Evolutionary conservation across 2,113 vertebrate species (phyloP), one percentile per base, ranked within the genome.

Genomic region (Scophthalmus maximus): DNA sequence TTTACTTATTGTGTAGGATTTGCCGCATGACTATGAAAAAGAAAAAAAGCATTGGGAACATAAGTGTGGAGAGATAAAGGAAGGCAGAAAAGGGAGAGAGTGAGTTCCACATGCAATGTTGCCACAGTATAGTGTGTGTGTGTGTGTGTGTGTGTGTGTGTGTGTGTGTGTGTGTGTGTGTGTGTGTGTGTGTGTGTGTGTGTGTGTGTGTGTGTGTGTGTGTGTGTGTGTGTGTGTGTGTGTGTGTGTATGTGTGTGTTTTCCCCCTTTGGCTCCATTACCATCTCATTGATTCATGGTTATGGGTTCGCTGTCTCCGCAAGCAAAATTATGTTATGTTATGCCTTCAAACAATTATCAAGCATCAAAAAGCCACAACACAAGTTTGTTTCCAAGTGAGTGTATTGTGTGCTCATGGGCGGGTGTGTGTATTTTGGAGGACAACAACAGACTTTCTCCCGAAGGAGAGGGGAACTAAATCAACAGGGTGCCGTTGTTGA

Each of bases 311-410:
- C 85, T 85, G 88, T 83, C 87, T 88, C 52, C 34, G 69, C 73
- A 64, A 71, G 84, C 84, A 81, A 67, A 90, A 87, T 79, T 67
- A 87, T 89, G 82, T 86, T 82, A n/a, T n/a, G n/a, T n/a, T n/a
- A n/a, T 79, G 77, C 58, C 81, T 87, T 69, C 86, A 88, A 90
- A 89, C 87, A 90, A 90, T 91, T 90, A 89, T 81, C 83, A 79
- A 83, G 81, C 89, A 85, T 69, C 86, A 86, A 82, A n/a, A 85
- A 65, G 81, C 83, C 72, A 73, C 79, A 70, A 15, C 77, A 53
- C 81, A 77, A 76, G 68, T 86, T 78, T 68, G 71, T 81, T 82
- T 87, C 79, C 72, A 38, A 76, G 81, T 79, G 81, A 71, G 58
- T 72, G 74, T 60, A 30, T 29, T 80, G 78, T 79, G 81, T 68